Conservation (phyloP, 2,797 vertebrate genomes). For the Atherinosoma microstoma region DNA sequence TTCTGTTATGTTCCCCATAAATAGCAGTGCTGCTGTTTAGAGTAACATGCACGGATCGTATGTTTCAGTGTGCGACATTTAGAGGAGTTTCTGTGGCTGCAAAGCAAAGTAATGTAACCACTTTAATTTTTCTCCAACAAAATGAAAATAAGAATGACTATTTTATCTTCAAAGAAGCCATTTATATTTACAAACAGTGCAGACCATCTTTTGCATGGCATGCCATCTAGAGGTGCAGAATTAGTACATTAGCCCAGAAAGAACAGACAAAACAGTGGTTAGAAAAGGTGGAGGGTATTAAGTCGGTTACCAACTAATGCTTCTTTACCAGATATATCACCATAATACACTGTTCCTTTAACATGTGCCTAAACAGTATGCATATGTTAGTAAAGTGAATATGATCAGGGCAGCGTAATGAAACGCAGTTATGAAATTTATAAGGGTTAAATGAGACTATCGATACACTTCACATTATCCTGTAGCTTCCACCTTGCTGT, state of each 20-base stretch:
- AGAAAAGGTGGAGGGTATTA: background rate
- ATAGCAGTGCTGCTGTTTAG: background rate
- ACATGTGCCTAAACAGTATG: background rate
- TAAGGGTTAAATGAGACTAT: too few relatives aligned
- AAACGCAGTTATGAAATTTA: too few relatives aligned
- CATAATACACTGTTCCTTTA: background rate
- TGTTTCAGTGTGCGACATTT: background rate
- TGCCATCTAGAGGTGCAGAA: background rate
- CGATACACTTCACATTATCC: background rate
- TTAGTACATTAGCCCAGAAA: background rate
- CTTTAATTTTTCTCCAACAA: background rate
- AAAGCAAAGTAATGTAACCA: background rate
- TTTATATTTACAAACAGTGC: background rate
- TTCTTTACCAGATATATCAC: background rate
- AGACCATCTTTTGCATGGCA: background rate
- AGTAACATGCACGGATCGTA: background rate
- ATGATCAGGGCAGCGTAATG: too few relatives aligned
- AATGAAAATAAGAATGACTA: background rate
- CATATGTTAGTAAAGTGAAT: background rate
- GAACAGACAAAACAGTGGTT: background rate
- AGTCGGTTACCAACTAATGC: background rate
- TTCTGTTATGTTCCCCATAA: slow-evolving; percentile 9
- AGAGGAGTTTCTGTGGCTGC: background rate
- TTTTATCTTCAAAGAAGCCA: background rate
- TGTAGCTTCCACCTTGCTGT: background rate